Conservation (phyloP, 2,888 invertebrate species). For the Lasioglossum leucozonium region DNA sequence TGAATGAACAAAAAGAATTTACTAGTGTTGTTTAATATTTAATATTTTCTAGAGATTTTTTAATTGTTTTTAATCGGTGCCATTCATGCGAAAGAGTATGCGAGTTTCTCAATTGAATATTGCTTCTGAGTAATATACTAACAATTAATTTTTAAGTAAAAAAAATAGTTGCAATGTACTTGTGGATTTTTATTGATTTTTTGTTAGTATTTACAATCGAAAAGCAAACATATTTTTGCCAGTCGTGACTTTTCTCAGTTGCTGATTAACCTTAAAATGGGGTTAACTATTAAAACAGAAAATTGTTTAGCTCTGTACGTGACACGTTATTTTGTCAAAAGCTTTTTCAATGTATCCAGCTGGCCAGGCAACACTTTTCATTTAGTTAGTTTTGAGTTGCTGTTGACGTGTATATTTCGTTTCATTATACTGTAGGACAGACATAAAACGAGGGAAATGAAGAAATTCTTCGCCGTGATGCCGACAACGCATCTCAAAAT, state of each 20-base stretch:
- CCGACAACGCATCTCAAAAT: slow-evolving; percentile 34
- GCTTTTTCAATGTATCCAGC: background rate
- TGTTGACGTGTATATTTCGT: slow-evolving; percentile 7
- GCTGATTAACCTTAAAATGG: background rate
- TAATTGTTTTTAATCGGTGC: no score
- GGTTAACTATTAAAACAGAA: background rate
- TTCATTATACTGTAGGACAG: background rate
- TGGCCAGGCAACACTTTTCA: background rate
- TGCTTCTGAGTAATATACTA: no score
- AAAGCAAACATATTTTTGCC: background rate
- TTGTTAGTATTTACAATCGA: background rate
- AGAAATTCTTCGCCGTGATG: slow-evolving; percentile 22
- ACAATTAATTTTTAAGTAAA: no score
- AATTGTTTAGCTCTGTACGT: background rate
- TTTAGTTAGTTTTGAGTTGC: slow-evolving; percentile 14
- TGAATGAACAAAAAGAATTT: no score
- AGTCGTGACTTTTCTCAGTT: background rate
- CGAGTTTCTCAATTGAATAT: no score
- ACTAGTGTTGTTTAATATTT: no score
- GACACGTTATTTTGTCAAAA: background rate
- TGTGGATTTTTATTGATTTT: background rate
- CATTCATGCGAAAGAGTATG: no score
- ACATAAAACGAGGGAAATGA: slow-evolving; percentile 17
- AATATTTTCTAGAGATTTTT: no score
- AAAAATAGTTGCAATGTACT: no score